Base-by-base conservation (phyloP, 2,888 invertebrate genomes). In the Heliconius sara region DNA sequence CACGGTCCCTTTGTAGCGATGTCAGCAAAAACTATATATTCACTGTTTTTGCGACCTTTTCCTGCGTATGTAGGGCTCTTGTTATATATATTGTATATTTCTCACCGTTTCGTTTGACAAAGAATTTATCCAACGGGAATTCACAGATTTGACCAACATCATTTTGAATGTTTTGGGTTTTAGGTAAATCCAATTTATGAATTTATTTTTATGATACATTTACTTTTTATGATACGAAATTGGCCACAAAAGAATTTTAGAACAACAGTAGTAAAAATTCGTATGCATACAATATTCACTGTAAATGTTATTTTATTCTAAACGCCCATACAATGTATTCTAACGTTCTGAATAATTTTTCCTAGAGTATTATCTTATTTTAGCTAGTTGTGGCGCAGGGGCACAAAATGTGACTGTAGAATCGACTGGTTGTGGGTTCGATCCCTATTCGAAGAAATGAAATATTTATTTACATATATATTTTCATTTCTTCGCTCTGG, bases 21-120 rank as follows among this genome's bases (percentile, higher is more conserved):
- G 91, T 92, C 92, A 92, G 91, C 90, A 85, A 87, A 89, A 92
- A 90, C 87, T 90, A 90, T 86, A 83, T 86, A 87, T 88, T 88
- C 85, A 25, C 25, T 72, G 85, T 86, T 88, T 88, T 88, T 86
- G 87, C 88, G 88, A 86, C 87, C 86, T 89, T 89, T 88, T 88
- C 87, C 87, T 85, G 85, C 86, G 83, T 76, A 74, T 76, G 73
- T 27, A 68, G 60, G 71, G 82, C 82, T 80, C 81, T 73, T 52
- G 52, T 52, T 52, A 52, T 52, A 52, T 3, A 9, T 52, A 60
- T 34, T 57, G 22, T n/a, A 78, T 77, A 81, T 80, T 80, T 82
- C 80, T 80, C 79, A 84, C 75, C 83, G 83, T 86, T 87, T 87
- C 85, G 86, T 86, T 90, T 90, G 90, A 92, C 91, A 91, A 92